These are phyloP conservation scores for Lochmaea capreae DNA, from an alignment of 2,888 invertebrate genomes.

Conservation along the genomic window DNA sequence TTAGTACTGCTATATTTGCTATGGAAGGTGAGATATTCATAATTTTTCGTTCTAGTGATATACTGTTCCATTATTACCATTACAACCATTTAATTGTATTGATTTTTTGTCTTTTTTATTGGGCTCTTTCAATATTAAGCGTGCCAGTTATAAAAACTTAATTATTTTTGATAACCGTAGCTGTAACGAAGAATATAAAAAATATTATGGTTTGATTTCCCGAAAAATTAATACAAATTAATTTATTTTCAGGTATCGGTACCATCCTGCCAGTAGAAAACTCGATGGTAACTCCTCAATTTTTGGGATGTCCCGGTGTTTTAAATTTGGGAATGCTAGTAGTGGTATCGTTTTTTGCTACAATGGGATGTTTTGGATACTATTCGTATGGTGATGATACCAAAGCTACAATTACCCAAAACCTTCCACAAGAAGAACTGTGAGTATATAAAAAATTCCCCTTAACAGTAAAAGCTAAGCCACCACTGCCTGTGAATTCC, in stretches of 20 bases:
- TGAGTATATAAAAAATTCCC: conserved; percentile 66
- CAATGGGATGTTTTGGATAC: conserved; percentile 93
- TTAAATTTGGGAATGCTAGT: conserved; percentile 88
- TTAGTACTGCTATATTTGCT: conserved; percentile 95
- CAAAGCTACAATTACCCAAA: conserved; percentile 83
- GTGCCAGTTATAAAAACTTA: no score
- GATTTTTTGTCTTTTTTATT: no score
- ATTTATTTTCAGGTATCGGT: conserved; percentile 71
- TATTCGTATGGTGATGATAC: conserved; percentile 82
- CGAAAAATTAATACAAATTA: no score
- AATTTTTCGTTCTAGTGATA: neutral
- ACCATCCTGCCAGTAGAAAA: conserved; percentile 96
- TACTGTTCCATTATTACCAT: neutral
- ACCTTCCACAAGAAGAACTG: conserved; percentile 76
- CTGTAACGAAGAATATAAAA: no score
- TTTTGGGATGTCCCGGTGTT: conserved; percentile 86
- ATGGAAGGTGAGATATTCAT: conserved; percentile 77
- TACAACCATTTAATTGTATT: no score
- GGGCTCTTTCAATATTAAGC: no score
- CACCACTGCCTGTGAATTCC: no score
- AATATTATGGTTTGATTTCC: no score
- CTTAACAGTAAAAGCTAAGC: no score
- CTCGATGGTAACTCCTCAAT: conserved; percentile 84
- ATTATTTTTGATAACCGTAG: no score
- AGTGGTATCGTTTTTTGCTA: conserved; percentile 82